phyloP scores from a whole-genome alignment of 2,113 vertebrate genomes.

The Camelus dromedarius region DNA sequence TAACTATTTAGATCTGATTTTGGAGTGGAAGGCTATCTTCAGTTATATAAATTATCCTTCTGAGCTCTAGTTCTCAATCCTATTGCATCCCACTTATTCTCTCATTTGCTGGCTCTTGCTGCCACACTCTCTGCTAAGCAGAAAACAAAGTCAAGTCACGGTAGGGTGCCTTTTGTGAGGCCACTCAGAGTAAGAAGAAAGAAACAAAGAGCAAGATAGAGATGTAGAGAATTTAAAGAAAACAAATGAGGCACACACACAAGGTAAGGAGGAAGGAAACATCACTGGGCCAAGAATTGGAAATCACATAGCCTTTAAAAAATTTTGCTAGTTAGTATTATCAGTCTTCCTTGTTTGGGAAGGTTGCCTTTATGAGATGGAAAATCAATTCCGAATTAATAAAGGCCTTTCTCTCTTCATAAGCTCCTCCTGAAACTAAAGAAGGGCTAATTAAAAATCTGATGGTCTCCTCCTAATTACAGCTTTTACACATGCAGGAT shows the following conservation, averaged over 20 bases:
- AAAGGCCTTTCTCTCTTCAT: background rate
- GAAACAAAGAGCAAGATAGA: slow-evolving; percentile 57
- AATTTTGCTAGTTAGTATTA: background rate
- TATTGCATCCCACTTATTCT: slow-evolving; percentile 43
- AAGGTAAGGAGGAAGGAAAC: background rate
- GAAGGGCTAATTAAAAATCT: background rate
- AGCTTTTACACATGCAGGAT: background rate
- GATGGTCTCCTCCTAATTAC: background rate
- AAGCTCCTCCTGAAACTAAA: background rate
- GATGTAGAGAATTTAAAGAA: slow-evolving; percentile 1
- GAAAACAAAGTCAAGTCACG: slow-evolving; percentile 75
- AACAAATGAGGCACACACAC: background rate
- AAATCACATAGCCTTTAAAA: background rate
- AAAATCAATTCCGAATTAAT: background rate
- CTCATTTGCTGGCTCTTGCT: slow-evolving; percentile 35
- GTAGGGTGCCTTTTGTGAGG: slow-evolving; percentile 71
- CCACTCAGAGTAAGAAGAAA: slow-evolving; percentile 45
- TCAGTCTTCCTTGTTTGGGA: background rate
- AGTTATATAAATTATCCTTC: slow-evolving; percentile 47
- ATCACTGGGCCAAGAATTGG: background rate
- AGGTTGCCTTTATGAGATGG: background rate
- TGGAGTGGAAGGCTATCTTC: slow-evolving; percentile 24
- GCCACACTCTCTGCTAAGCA: slow-evolving; percentile 13
- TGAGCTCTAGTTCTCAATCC: background rate
- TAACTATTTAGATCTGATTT: slow-evolving; percentile 54